These are phyloP conservation scores for Neofelis nebulosa DNA, from an alignment of 2,113 vertebrate genomes.

Conservation along the genomic window DNA sequence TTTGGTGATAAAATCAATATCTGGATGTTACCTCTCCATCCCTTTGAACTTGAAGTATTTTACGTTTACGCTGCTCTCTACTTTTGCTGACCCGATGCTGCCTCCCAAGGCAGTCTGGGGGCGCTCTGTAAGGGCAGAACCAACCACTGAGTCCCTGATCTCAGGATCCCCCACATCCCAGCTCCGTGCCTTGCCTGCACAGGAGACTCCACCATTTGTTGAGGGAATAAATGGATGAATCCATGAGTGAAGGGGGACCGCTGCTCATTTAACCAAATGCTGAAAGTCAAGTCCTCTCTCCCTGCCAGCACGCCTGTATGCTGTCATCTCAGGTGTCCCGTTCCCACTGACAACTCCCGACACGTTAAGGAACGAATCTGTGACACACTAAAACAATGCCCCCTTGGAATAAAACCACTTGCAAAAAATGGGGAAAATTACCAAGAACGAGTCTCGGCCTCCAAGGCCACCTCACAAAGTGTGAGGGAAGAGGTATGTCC, in stretches of 20 bases:
- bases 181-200: background rate
- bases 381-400: background rate
- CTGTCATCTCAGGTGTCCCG: background rate
- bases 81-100: background rate
- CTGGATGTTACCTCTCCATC: background rate
- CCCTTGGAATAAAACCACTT: slow-evolving; percentile 18
- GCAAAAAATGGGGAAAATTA: background rate
- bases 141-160: background rate
- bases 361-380: background rate
- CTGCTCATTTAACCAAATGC: background rate
- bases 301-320: background rate
- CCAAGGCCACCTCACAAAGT: background rate
- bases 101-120: background rate
- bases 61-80: background rate
- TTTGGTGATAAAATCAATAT: background rate
- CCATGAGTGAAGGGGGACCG: background rate
- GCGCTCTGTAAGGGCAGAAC: background rate
- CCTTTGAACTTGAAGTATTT: background rate
- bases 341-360: background rate
- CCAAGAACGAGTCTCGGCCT: background rate
- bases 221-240: background rate
- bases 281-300: background rate
- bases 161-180: rapidly evolving
- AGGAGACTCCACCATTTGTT: background rate
- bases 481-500: background rate